Percentiles rank a stretch among this genome's conserved stretches.
phyloP scores from a whole-genome alignment of 2,113 vertebrate genomes.

The rabbit (Oryctolagus cuniculus) region DNA sequence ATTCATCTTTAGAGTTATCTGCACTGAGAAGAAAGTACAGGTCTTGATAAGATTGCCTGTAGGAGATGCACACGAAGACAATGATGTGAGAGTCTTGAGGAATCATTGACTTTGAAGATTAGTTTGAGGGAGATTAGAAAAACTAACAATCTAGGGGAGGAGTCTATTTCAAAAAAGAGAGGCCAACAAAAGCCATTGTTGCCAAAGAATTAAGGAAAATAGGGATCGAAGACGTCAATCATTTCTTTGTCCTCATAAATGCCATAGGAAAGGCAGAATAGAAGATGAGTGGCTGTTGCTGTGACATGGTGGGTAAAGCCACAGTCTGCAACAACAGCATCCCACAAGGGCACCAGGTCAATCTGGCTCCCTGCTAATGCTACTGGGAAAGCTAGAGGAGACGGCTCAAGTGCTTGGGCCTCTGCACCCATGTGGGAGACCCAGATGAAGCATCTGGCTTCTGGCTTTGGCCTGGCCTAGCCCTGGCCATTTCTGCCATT shows the following conservation, averaged over 20 bases:
- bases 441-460: no score
- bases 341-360: no score
- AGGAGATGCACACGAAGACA: not conserved
- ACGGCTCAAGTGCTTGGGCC: no score
- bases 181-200: not conserved
- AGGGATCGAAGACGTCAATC: not conserved
- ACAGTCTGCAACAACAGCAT: no score
- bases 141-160: not conserved
- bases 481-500: no score
- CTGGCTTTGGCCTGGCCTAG: no score
- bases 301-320: no score
- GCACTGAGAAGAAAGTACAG: not conserved
- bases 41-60: not conserved
- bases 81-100: not conserved
- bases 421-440: no score
- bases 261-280: not conserved
- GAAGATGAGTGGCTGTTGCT: not conserved
- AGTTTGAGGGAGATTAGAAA: not conserved
- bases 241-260: not conserved
- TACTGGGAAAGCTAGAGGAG: no score
- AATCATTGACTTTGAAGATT: not conserved
- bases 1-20: not conserved
- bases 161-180: not conserved
- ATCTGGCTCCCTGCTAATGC: no score
- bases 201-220: not conserved